These are phyloP conservation scores for Steatocranus sp. DNA, from an alignment of 2,797 vertebrate genomes.

Conservation along the genomic window DNA sequence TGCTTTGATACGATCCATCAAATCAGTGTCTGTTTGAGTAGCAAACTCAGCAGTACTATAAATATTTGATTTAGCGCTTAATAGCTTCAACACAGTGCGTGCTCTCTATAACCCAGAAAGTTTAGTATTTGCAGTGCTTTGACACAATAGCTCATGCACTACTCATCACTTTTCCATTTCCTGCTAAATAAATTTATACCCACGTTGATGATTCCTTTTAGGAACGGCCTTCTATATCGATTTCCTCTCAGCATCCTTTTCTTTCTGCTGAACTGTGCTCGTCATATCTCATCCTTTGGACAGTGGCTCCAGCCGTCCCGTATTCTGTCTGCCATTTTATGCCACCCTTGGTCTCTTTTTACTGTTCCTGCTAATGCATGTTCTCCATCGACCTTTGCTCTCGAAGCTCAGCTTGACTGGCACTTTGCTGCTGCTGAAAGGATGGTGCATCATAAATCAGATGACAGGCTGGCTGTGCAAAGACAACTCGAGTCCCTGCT, in stretches of 20 bases:
- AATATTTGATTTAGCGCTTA: not conserved
- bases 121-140: not conserved
- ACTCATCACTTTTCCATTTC: not conserved
- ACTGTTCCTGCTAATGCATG: conserved; percentile 34
- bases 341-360: conserved; percentile 17
- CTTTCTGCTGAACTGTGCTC: not conserved
- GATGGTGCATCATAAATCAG: conserved; percentile 29
- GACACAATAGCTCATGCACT: not conserved
- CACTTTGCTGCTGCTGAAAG: conserved; percentile 19
- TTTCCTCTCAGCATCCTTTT: conserved; percentile 13
- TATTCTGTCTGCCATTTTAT: conserved; percentile 38
- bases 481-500: not conserved
- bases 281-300: conserved; percentile 38
- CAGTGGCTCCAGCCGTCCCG: conserved; percentile 50
- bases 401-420: conserved; percentile 32
- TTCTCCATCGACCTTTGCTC: conserved; percentile 27
- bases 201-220: not conserved
- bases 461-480: not conserved
- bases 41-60: not conserved
- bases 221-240: conserved; percentile 33
- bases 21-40: not conserved
- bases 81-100: not conserved
- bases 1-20: not conserved
- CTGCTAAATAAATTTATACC: not conserved
- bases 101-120: not conserved